Base-by-base conservation (phyloP, 1,140 invertebrate species). In the Paramacrobiotus metropolitanus region DNA sequence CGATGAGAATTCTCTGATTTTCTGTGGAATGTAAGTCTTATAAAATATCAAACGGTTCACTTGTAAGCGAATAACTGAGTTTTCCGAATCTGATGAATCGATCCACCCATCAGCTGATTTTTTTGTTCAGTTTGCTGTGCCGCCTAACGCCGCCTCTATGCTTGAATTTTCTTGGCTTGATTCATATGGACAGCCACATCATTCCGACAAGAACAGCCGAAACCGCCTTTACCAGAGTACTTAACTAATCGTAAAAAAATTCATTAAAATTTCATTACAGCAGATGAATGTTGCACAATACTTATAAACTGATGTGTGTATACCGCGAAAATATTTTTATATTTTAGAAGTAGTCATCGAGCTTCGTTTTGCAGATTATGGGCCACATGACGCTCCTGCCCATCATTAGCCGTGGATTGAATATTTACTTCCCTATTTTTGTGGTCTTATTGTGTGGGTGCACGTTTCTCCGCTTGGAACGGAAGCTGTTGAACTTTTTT, bases 371-470 rank as follows among this genome's bases (percentile, higher is more conserved):
- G n/a, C 72, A 92, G 85, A 85, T 99, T 64, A 99, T 99, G 93
- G 94, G 94, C 24, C 93, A 97, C 70, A 91, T 98, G 90, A 91
- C 97, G 76, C 88, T 98, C 0, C 83, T 98, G 61, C 83, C 87
- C 15, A 88, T 98, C 61, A 87, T 98, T 63, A 89, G 91, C 1
- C 86, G 95, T 74, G 93, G 94, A 24, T 97, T 99, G 74, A 97
- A 98, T 74, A 85, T 99, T 44, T 99, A 98, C 71, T 95, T 98
- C 73, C 95, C 95, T 0, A 96, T 97, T 79, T 80, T 86, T 59
- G 93, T 99, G 70, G 78, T 97, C 34, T 77, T 88, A 61, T 83
- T 99, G 66, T 95, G 91, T 70, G 71, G 92, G 62, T 85, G 87
- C 61, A 97, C 91, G 0, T 96, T 92, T 77, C 92, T 96, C 71